These are phyloP conservation scores for Drosophila takahashii DNA, from an alignment of 1,140 invertebrate species.

Conservation along the genomic window DNA sequence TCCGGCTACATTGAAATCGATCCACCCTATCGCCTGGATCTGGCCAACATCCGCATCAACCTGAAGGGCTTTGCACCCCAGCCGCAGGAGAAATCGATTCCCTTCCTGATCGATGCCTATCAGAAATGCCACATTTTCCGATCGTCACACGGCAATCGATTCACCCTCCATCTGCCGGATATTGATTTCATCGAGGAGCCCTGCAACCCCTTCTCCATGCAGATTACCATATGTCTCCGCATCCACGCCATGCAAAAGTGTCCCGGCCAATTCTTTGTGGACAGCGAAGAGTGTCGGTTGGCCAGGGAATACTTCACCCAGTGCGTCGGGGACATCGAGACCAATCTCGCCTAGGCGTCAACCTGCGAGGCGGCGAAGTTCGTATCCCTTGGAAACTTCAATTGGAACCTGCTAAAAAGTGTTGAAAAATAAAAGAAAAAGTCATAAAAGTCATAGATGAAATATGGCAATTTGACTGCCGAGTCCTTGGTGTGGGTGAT, in stretches of 20 bases:
- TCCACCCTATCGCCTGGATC: slow-evolving; percentile 60
- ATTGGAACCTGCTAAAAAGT: slow-evolving; percentile 18
- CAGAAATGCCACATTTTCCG: slow-evolving; percentile 54
- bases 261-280: slow-evolving; percentile 47
- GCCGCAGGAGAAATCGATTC: slow-evolving; percentile 40
- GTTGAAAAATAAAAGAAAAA: slow-evolving; percentile 63
- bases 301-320: slow-evolving; percentile 58
- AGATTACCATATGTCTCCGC: slow-evolving; percentile 63
- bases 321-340: slow-evolving; percentile 61
- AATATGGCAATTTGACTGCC: slow-evolving; percentile 78
- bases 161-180: slow-evolving; percentile 60
- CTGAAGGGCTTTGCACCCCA: slow-evolving; percentile 45
- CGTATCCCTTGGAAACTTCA: slow-evolving; percentile 50
- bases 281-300: slow-evolving; percentile 46
- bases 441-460: slow-evolving; percentile 79
- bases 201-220: slow-evolving; percentile 64
- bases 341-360: slow-evolving; percentile 33
- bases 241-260: slow-evolving; percentile 69
- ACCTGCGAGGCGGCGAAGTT: slow-evolving; percentile 33
- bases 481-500: slow-evolving; percentile 20
- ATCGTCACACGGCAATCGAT: slow-evolving; percentile 25
- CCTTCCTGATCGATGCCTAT: slow-evolving; percentile 56
- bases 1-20: slow-evolving; percentile 64
- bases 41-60: slow-evolving; percentile 46
- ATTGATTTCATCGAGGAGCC: slow-evolving; percentile 62